Percentiles rank a stretch among this genome's conserved stretches.
phyloP scores from a whole-genome alignment of 2,797 vertebrate species.

The Aplochiton taeniatus region DNA sequence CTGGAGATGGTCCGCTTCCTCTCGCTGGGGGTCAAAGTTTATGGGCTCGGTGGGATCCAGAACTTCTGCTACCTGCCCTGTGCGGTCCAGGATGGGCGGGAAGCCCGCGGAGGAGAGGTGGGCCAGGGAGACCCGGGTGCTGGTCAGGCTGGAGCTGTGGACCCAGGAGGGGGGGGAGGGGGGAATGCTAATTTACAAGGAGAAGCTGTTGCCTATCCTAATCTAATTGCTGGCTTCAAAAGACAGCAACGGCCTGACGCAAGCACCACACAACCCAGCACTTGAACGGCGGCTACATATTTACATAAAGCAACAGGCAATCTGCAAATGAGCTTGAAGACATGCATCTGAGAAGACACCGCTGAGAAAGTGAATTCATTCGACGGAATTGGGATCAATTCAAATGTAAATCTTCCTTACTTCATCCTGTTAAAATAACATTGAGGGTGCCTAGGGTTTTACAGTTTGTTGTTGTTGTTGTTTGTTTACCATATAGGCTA shows the following conservation, averaged over 20 bases:
- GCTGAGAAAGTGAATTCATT: no score
- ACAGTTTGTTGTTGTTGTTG: no score
- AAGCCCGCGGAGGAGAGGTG: constrained; percentile 82
- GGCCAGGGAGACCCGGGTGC: constrained; percentile 80
- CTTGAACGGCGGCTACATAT: no score
- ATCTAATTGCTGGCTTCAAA: no score
- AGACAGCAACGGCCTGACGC: no score
- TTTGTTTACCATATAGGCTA: no score
- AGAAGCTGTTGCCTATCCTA: no score
- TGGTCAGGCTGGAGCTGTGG: constrained; percentile 70
- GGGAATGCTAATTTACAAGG: not conserved
- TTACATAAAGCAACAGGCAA: no score
- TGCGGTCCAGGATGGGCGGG: constrained; percentile 80
- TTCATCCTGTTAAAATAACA: constrained; percentile 17
- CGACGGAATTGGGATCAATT: constrained; percentile 30
- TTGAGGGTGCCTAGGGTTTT: no score
- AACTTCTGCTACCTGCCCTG: constrained; percentile 76
- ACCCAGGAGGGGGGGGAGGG: constrained; percentile 4
- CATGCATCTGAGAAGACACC: no score
- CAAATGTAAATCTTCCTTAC: constrained; percentile 29
- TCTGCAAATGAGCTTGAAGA: no score
- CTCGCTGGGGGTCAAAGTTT: constrained; percentile 76
- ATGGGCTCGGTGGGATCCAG: constrained; percentile 73
- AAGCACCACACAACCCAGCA: no score
- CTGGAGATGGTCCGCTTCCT: constrained; percentile 84